These are phyloP conservation scores for Saguinus imperator DNA, from an alignment of 2,113 vertebrate genomes.

Conservation along the genomic window DNA sequence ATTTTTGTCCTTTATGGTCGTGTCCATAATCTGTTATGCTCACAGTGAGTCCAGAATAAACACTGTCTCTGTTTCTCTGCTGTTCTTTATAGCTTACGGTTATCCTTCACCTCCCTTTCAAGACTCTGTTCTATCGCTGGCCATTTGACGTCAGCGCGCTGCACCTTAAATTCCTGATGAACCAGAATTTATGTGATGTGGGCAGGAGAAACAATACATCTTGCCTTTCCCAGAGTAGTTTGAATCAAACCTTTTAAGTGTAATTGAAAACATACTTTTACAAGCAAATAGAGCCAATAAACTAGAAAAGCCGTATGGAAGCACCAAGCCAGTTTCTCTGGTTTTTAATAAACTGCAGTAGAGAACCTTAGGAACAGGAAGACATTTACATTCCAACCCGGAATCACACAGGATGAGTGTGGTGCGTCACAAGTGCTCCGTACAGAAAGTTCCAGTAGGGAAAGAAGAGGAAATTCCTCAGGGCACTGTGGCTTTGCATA, in stretches of 20 bases:
- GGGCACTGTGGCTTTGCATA: not conserved
- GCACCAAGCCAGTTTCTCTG: constrained; percentile 61
- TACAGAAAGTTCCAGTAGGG: constrained; percentile 20
- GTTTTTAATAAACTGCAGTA: constrained; percentile 71
- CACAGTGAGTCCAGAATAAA: constrained; percentile 65
- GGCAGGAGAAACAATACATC: constrained; percentile 71
- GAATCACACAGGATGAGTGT: constrained; percentile 9
- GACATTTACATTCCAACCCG: not conserved
- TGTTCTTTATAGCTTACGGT: constrained; percentile 77
- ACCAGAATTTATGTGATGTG: constrained; percentile 70
- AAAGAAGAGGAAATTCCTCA: constrained; percentile 23
- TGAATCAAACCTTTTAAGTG: constrained; percentile 79
- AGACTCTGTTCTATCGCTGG: constrained; percentile 52
- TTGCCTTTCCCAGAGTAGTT: constrained; percentile 74
- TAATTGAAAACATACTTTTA: constrained; percentile 84
- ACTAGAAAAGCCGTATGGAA: constrained; percentile 69
- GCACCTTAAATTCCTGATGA: constrained; percentile 64
- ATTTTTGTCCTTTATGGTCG: constrained; percentile 64
- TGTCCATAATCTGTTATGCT: constrained; percentile 63
- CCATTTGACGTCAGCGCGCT: constrained; percentile 58
- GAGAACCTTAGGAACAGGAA: constrained; percentile 57
- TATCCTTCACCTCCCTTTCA: constrained; percentile 67
- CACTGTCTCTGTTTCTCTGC: constrained; percentile 68
- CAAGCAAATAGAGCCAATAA: constrained; percentile 77
- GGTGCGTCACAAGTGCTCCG: not conserved